Evolutionary conservation across 2,797 vertebrate species (phyloP).

Genomic region (Strix occidentalis): DNA sequence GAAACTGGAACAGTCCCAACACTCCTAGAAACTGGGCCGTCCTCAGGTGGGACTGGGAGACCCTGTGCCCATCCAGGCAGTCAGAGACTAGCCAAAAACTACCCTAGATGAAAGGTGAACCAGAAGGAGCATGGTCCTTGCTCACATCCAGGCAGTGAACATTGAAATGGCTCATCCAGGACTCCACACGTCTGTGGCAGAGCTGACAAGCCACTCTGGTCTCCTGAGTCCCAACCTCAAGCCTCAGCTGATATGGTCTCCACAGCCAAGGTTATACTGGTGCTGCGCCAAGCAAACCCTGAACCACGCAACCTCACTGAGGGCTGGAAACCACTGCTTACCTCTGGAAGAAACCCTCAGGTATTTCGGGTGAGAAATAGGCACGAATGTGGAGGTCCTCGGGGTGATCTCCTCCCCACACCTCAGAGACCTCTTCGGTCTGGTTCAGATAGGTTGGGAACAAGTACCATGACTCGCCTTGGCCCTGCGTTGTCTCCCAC

Average conservation of each 20-base stretch:
- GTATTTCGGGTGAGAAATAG: constrained; percentile 77
- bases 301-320: rapidly evolving
- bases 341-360: constrained; percentile 81
- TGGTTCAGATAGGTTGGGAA: constrained; percentile 77
- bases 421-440: constrained; percentile 61
- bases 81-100: not conserved
- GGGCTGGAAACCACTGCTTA: not conserved
- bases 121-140: not conserved
- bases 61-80: not conserved
- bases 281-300: rapidly evolving
- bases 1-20: not conserved
- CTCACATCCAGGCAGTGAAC: not conserved
- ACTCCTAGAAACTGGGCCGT: not conserved
- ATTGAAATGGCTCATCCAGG: not conserved
- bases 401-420: constrained; percentile 73
- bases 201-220: not conserved
- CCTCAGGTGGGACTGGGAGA: not conserved
- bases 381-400: constrained; percentile 74
- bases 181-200: rapidly evolving
- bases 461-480: constrained; percentile 64
- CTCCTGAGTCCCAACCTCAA: not conserved
- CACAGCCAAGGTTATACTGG: not conserved
- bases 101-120: not conserved
- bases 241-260: not conserved
- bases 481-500: constrained; percentile 19